Evolutionary conservation across 2,888 invertebrate genomes (phyloP), one percentile per base, ranked within the genome.

Genomic region (Chromoteleia sp.): DNA sequence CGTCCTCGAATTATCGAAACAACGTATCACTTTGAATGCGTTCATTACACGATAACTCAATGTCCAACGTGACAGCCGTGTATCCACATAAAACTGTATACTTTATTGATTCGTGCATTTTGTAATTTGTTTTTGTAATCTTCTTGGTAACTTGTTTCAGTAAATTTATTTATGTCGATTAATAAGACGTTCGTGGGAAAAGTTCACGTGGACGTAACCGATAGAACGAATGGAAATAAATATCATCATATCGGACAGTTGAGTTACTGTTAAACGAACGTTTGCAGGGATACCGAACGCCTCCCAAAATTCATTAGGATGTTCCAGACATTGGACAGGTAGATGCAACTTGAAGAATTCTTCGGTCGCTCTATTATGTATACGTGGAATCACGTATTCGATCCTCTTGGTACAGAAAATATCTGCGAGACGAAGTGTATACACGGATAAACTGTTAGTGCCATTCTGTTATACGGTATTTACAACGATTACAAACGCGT

Each of bases 271-370:
- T 71, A 33, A 78, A 81, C 63, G 56, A 80, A 74, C 71, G 43
- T 67, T 50, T 54, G 25, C 45, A 73, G 58, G 80, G 58, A 45
- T 77, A 80, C 84, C 81, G 73, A 79, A 83, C 84, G 85, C 85
- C 88, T 89, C 88, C 88, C 86, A 88, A 90, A 43, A 89, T 87
- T 91, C 86, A 89, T 91, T 90, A 91, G 91, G 91, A 86, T 89
- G 91, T 91, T 91, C 91, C 91, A 91, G 91, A 91, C 91, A 90
- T 85, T 89, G 88, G 86, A 88, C 84, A 86, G 84, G 84, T 81
- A 82, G 80, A 83, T 84, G 82, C 81, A 85, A 78, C 70, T 71
- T 58, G 75, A 82, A 74, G 82, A 50, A 45, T 70, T 70, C 59
- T 73, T 82, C 79, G 63, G 67, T 79, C 79, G 68, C 65, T 70